A percentile compares a stretch with the other conserved stretches of the same genome.
Evolutionary conservation across 1,140 invertebrate species (phyloP).

Genomic region (Physella acuta): DNA sequence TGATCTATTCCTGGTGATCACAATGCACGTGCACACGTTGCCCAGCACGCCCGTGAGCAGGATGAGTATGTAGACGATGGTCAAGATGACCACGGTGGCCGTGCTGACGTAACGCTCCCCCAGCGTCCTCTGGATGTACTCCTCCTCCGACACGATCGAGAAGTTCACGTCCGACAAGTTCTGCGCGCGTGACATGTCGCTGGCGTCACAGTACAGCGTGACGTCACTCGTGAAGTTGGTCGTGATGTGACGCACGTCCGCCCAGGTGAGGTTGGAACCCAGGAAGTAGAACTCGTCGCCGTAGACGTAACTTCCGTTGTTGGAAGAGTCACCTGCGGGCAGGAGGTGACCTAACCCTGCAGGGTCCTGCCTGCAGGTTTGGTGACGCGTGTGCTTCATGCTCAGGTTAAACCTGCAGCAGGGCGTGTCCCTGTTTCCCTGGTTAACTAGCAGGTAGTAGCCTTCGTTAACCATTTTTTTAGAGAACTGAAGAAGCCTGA

Average conservation of each 20-base stretch:
- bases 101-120: conserved; percentile 34
- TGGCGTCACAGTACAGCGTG: conserved; percentile 18
- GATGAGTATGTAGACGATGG: conserved; percentile 78
- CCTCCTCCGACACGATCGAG: conserved; percentile 15
- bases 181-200: background rate
- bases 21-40: conserved; percentile 89
- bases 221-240: background rate
- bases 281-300: background rate
- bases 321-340: background rate
- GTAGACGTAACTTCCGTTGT: background rate
- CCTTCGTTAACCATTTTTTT: conserved; percentile 2
- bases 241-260: background rate
- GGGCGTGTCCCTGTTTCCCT: too few species aligned
- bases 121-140: conserved; percentile 26
- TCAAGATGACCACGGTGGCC: conserved; percentile 48
- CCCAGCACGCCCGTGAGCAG: conserved; percentile 85
- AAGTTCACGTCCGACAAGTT: conserved; percentile 23
- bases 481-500: too few species aligned
- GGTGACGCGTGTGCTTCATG: background rate
- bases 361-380: background rate
- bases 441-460: conserved; percentile 12
- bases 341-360: background rate
- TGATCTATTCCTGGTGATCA: conserved; percentile 86
- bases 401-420: conserved; percentile 20
- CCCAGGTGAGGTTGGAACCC: background rate